Conservation (phyloP, 2,113 vertebrate species). For the Galbula dea region DNA sequence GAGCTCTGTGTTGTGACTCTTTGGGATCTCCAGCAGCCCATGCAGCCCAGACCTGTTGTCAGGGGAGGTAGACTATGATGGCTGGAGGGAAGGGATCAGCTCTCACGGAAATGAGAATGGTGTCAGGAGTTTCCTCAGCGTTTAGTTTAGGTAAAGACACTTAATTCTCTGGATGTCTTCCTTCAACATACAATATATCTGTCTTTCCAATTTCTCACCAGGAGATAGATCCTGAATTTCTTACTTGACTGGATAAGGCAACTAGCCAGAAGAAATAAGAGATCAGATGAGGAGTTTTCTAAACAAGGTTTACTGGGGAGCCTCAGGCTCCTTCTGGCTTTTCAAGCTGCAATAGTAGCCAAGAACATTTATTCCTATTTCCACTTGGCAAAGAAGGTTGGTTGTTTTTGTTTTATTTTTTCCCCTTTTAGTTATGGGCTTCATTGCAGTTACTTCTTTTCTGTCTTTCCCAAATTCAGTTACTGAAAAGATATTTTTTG, state of each 20-base stretch:
- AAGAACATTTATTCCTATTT: constrained; percentile 38
- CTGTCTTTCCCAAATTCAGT: background rate
- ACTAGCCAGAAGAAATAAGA: background rate
- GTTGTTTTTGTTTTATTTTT: background rate
- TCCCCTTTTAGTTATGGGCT: background rate
- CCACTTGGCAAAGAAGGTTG: background rate
- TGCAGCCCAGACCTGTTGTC: background rate
- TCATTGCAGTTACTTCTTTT: background rate
- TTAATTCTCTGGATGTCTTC: background rate
- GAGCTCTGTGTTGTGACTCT: background rate
- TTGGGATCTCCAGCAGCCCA: background rate
- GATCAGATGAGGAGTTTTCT: background rate
- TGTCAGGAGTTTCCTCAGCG: background rate
- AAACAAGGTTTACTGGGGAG: background rate
- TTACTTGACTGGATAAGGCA: background rate
- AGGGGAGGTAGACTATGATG: background rate
- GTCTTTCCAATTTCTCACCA: background rate
- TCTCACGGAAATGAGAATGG: background rate
- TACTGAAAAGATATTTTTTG: constrained; percentile 1
- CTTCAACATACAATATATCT: background rate
- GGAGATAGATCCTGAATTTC: background rate
- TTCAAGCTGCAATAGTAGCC: background rate
- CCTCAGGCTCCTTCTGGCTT: constrained; percentile 25
- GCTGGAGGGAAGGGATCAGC: background rate
- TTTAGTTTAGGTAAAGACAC: background rate